Evolutionary conservation across 2,888 invertebrate species (phyloP).

Genomic region (Fissipunctia ypsillon): DNA sequence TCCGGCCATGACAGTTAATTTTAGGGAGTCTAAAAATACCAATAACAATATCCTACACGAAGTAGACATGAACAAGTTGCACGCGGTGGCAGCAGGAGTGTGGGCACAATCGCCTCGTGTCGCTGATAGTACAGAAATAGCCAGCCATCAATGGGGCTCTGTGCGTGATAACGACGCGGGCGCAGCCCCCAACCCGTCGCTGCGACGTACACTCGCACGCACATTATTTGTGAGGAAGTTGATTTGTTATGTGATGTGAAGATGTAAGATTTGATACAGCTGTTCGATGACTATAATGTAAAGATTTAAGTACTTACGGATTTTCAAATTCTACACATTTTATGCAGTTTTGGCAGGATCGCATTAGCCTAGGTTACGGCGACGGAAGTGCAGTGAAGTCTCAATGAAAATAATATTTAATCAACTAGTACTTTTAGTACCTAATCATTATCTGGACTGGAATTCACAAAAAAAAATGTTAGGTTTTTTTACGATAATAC

Average conservation of each 20-base stretch:
- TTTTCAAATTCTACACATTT: no score
- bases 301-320: no score
- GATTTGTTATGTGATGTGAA: slow-evolving; percentile 2
- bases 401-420: no score
- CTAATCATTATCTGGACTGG: no score
- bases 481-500: no score
- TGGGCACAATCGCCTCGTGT: slow-evolving; percentile 46
- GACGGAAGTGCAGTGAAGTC: no score
- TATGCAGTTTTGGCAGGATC: no score
- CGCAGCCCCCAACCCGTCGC: slow-evolving; percentile 55
- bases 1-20: slow-evolving; percentile 24
- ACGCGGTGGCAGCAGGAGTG: slow-evolving; percentile 28
- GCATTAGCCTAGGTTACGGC: no score
- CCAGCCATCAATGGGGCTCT: slow-evolving; percentile 75
- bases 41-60: background rate
- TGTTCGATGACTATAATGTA: no score
- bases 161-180: slow-evolving; percentile 71
- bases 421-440: no score
- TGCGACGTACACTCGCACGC: slow-evolving; percentile 20
- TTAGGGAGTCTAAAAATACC: slow-evolving; percentile 25
- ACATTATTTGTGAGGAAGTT: slow-evolving; percentile 31
- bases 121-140: slow-evolving; percentile 74
- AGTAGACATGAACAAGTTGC: slow-evolving; percentile 25
- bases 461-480: no score
- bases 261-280: background rate